A percentile compares a stretch with the other conserved stretches of the same genome.
Conservation (phyloP, 2,113 vertebrate genomes). For the Aptenodytes patagonicus region DNA sequence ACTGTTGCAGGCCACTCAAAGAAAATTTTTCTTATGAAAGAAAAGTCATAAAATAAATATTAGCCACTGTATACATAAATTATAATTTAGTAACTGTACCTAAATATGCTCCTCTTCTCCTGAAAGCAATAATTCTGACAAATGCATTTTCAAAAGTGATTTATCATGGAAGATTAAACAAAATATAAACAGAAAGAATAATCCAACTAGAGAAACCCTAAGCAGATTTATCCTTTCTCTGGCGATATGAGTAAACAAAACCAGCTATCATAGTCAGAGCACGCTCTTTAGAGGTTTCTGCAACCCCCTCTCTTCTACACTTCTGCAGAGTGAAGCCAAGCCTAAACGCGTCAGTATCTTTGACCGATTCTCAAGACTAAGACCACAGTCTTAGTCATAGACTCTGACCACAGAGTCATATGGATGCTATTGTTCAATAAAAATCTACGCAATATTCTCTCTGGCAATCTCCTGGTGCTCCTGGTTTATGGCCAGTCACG, state of each 20-base stretch:
- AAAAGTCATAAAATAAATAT: neutral
- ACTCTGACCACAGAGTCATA: neutral
- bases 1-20: neutral
- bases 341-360: neutral
- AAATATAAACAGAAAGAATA: neutral
- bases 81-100: neutral
- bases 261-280: neutral
- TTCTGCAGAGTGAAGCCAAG: neutral
- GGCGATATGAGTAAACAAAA: neutral
- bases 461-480: neutral
- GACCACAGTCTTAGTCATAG: no score
- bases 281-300: accelerated
- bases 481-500: neutral
- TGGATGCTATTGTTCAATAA: neutral
- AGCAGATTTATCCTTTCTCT: neutral
- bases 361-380: neutral
- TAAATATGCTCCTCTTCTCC: neutral
- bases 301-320: neutral
- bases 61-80: neutral
- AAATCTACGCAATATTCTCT: neutral
- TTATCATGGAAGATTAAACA: neutral
- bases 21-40: neutral
- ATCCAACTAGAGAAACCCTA: neutral
- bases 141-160: neutral
- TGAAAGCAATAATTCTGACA: neutral